Conservation (phyloP, 35 echinoderm and acorn worm species). For the Lytechinus pictus region DNA sequence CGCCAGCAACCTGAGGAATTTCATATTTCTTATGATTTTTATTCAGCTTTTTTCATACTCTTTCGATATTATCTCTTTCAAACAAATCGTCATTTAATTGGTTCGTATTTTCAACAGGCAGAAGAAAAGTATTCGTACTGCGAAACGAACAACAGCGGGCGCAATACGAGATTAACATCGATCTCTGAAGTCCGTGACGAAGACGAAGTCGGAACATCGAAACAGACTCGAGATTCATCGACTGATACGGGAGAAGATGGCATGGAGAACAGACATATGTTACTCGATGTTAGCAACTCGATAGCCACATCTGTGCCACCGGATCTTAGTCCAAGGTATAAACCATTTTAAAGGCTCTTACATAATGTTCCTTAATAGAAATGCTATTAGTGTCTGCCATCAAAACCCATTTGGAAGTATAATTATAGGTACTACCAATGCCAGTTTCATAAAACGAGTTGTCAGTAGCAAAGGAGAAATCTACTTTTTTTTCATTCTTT, state of each 20-base stretch:
- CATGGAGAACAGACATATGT: slow-evolving; percentile 69
- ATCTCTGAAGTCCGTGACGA: slow-evolving; percentile 88
- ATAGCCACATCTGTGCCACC: slow-evolving; percentile 73
- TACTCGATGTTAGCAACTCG: slow-evolving; percentile 78
- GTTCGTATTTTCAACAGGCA: slow-evolving; percentile 27
- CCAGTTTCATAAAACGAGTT: no score
- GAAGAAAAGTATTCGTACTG: slow-evolving; percentile 72
- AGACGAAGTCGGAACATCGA: slow-evolving; percentile 62
- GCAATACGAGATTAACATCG: slow-evolving; percentile 72
- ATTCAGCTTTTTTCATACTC: background rate
- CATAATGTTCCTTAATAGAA: background rate
- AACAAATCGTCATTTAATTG: background rate
- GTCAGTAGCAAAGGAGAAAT: no score
- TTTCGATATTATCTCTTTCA: background rate
- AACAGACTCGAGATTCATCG: slow-evolving; percentile 50
- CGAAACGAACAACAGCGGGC: slow-evolving; percentile 54
- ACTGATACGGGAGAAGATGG: slow-evolving; percentile 68
- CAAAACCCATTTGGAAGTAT: background rate
- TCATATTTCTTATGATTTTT: background rate
- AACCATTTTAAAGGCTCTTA: background rate
- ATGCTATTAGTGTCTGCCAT: background rate
- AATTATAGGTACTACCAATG: no score
- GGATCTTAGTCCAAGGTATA: slow-evolving; percentile 94
- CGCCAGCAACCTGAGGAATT: background rate
- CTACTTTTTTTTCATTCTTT: no score